Base-by-base conservation (phyloP, 2,113 vertebrate genomes). In the Piprites chloris region DNA sequence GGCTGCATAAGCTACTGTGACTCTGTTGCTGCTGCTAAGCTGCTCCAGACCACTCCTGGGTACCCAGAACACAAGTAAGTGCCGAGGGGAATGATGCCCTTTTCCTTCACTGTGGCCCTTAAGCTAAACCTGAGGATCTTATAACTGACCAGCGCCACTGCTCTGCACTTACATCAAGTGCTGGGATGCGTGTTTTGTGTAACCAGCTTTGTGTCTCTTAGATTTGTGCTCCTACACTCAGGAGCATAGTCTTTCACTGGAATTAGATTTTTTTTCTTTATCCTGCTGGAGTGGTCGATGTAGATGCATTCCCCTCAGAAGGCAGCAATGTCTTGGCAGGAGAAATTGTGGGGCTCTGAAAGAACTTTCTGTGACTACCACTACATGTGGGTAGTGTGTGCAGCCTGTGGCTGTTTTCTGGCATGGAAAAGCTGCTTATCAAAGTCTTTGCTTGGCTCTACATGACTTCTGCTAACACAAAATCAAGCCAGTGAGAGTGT, bases 51-150 rank as follows among this genome's bases (percentile, higher is more conserved):
- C 28, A 11, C 28, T 33, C n/a, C 16, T 65, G 39, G 22, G 20
- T n/a, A 61, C 12, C 6, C 22, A 80, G 37, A n/a, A 47, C 20
- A 50, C 5, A 44, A 75, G 20, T 8, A 16, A 46, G 10, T 1
- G 2, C n/a, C 4, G 4, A 20, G 13, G 5, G 32, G 2, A 66
- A 30, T 2, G 1, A 14, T n/a, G 35, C 6, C 50, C 9, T 87
- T 82, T 65, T 62, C 22, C 27, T 90, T 87, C 12, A 5, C 14
- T 18, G 32, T 50, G 55, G 37, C 14, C 21, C 28, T 75, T 79
- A 33, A 68, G 12, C 8, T 47, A 85, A 75, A 65, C 11, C 35
- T 49, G 15, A 62, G 26, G 18, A 52, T 82, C 5, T 50, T 63
- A 15, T 12, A 41, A 32, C 6, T 49, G 71, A 39, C 17, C 44